Conservation (phyloP, 2,888 invertebrate genomes). For the Tenthredo scrophulariae region DNA sequence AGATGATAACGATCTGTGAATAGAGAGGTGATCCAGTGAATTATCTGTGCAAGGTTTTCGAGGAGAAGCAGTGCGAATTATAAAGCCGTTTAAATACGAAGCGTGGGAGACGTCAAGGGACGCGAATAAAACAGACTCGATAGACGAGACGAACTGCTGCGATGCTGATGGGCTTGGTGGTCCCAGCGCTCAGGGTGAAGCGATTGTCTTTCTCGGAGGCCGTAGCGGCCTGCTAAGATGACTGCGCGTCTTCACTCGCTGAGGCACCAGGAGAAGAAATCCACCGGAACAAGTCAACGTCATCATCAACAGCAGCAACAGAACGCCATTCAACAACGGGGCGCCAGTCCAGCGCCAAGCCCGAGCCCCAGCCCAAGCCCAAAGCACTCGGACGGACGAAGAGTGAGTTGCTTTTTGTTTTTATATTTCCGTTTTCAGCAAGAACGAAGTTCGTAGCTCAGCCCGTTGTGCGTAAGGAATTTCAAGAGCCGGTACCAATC, state of each 20-base stretch:
- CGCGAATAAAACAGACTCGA: neutral
- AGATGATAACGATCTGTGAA: neutral
- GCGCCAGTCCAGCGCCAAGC: slow-evolving; percentile 72
- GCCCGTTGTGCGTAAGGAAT: neutral
- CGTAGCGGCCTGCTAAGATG: slow-evolving; percentile 76
- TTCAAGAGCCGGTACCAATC: neutral
- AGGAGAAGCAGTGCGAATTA: too few relatives aligned
- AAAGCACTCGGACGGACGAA: slow-evolving; percentile 76
- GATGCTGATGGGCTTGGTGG: slow-evolving; percentile 73
- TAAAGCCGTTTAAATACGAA: neutral
- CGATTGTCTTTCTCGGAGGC: slow-evolving; percentile 67
- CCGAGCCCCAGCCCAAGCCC: slow-evolving; percentile 73
- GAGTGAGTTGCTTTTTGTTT: slow-evolving; percentile 68
- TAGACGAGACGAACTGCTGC: slow-evolving; percentile 57
- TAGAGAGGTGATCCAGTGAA: neutral
- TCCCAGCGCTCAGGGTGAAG: slow-evolving; percentile 71
- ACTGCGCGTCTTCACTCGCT: slow-evolving; percentile 77
- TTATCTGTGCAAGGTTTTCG: neutral
- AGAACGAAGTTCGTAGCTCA: neutral
- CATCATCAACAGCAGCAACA: slow-evolving; percentile 66
- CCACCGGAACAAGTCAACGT: slow-evolving; percentile 64
- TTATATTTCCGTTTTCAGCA: neutral
- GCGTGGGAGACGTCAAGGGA: neutral
- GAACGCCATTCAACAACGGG: slow-evolving; percentile 60
- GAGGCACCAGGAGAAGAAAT: slow-evolving; percentile 76